Evolutionary conservation across 2,113 vertebrate species (phyloP).

Genomic region (Pica pica): DNA sequence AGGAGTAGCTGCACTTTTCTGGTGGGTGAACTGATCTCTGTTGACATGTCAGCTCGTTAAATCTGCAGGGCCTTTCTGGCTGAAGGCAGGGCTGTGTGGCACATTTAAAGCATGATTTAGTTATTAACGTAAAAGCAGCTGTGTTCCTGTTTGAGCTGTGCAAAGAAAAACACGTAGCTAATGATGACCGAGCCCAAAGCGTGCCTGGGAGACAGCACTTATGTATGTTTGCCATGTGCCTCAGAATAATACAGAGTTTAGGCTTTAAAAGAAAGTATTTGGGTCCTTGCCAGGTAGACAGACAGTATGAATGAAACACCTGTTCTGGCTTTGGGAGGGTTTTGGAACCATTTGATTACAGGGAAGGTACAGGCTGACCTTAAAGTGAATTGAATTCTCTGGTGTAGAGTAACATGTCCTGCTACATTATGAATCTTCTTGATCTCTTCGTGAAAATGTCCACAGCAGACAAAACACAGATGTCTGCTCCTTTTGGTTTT

Average conservation of each 20-base stretch:
- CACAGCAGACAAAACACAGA: constrained; percentile 1
- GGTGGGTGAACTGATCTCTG: constrained; percentile 48
- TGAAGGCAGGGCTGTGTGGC: not conserved
- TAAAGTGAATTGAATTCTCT: constrained; percentile 40
- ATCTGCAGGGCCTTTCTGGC: not conserved
- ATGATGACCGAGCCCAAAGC: not conserved
- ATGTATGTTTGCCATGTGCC: not conserved
- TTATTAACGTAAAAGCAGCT: constrained; percentile 46
- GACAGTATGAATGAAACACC: constrained; percentile 65
- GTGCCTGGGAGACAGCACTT: not conserved
- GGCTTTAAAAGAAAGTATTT: constrained; percentile 44
- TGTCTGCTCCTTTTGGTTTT: not conserved
- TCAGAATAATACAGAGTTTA: not conserved
- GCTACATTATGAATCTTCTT: not conserved
- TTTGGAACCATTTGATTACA: constrained; percentile 45
- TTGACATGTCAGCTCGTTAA: constrained; percentile 52
- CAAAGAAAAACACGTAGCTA: not conserved
- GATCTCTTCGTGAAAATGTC: not conserved
- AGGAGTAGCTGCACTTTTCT: constrained; percentile 12
- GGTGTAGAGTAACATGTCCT: constrained; percentile 46
- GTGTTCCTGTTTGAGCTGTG: not conserved
- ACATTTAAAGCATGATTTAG: not conserved
- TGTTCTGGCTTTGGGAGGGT: constrained; percentile 56
- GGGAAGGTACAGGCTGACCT: constrained; percentile 59
- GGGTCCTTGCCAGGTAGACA: constrained; percentile 59